These are phyloP conservation scores for Gonatopus flavifemur DNA, from an alignment of 1,140 invertebrate genomes.

Conservation along the genomic window DNA sequence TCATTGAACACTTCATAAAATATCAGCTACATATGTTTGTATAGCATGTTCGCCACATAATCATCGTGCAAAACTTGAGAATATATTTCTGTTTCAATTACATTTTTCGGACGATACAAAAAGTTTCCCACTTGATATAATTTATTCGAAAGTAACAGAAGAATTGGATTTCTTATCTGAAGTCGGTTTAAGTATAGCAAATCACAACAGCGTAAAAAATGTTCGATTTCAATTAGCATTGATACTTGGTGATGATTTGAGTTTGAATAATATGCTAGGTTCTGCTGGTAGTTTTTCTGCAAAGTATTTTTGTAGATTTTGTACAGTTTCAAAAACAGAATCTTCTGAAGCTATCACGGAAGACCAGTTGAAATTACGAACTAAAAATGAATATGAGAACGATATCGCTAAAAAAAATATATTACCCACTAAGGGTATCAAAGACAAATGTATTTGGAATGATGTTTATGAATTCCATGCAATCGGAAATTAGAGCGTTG, in stretches of 20 bases:
- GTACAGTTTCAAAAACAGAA: constrained; percentile 11
- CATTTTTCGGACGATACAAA: too few species aligned
- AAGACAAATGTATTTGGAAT: constrained; percentile 20
- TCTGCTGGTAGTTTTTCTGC: constrained; percentile 19
- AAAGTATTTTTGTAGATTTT: constrained; percentile 18
- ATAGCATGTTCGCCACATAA: constrained; percentile 30
- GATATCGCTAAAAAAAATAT: constrained; percentile 14
- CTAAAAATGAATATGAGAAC: constrained; percentile 11
- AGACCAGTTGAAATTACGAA: constrained; percentile 5
- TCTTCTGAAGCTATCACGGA: background rate
- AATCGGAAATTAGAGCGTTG: constrained; percentile 11
- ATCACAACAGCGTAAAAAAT: background rate
- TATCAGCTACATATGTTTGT: constrained; percentile 29
- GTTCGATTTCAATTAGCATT: constrained; percentile 20
- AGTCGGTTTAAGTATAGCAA: constrained; percentile 22
- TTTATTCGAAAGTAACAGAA: constrained; percentile 10
- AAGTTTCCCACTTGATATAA: constrained; percentile 26
- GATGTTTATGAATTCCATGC: constrained; percentile 14
- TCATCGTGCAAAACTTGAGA: constrained; percentile 22
- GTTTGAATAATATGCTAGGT: constrained; percentile 21
- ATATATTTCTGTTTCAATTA: constrained; percentile 34
- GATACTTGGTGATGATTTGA: constrained; percentile 28
- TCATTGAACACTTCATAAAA: constrained; percentile 29
- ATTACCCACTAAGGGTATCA: constrained; percentile 18
- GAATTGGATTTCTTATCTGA: constrained; percentile 24